Evolutionary conservation across 2,113 vertebrate species (phyloP).

Genomic region (Apteryx owenii): DNA sequence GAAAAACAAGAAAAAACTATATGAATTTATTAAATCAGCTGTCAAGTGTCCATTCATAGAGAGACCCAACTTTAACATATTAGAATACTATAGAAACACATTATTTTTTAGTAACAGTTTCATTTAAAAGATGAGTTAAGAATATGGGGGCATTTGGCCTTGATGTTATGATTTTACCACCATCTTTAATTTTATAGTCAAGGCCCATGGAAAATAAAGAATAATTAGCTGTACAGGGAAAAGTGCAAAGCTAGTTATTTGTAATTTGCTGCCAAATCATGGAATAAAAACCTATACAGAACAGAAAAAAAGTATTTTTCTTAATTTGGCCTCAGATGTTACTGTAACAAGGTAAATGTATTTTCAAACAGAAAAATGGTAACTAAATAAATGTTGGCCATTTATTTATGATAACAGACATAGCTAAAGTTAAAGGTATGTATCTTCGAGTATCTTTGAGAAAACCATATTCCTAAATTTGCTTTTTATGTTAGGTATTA

Average conservation of each 20-base stretch:
- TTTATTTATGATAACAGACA: not conserved
- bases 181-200: not conserved
- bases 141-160: not conserved
- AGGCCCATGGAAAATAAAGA: not conserved
- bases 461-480: not conserved
- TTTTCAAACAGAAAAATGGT: not conserved
- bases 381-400: not conserved
- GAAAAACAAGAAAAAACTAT: not conserved
- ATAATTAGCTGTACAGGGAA: not conserved
- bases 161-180: not conserved
- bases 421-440: not conserved
- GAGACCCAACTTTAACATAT: not conserved
- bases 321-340: not conserved
- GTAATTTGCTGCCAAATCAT: not conserved
- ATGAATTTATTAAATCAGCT: not conserved
- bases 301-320: not conserved
- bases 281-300: not conserved
- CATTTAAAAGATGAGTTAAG: not conserved
- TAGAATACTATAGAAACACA: not conserved
- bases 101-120: not conserved
- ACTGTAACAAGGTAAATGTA: not conserved
- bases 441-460: not conserved
- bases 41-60: not conserved
- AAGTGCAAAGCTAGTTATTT: not conserved
- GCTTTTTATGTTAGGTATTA: not conserved